Base-by-base conservation (phyloP, 2,797 vertebrate genomes). In the Tolypeutes matacus region DNA sequence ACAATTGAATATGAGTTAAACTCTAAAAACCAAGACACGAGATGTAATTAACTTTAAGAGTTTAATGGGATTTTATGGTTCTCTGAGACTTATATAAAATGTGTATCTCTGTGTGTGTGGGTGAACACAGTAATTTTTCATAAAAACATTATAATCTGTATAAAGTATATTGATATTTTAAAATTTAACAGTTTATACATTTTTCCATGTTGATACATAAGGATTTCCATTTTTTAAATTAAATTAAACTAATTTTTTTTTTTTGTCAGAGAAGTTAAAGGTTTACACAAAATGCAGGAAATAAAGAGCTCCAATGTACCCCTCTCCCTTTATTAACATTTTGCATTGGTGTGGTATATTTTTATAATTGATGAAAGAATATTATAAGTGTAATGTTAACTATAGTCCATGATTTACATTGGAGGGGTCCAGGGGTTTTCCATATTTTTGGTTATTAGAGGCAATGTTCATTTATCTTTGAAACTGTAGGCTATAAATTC, bases 1-100 rank as follows among this genome's bases (percentile, higher is more conserved):
- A 42, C 67, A 94, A 21, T 49, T 89, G 34, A 81, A 62, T 85
- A 18, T 69, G 23, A 29, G 11, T 56, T 92, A 75, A 94, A 65
- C 0, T 0, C 15, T 58, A 29, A 13, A 31, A 75, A 12, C 17
- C 49, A 89, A 89, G 69, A 34, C 51, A 46, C 2, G 11, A 67
- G 21, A 51, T 17, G n/a, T 53, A 56, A 67, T 8, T 34, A 64
- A 9, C 73, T 10, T 36, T 75, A 17, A 25, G 31, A 60, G 11
- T 15, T 84, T 12, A 73, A 31, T 36, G 25, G 42, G 62, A 58
- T 64, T 77, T 70, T 77, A 72, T 46, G 14, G 2, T 60, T 91
- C 7, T 39, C 13, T 58, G 20, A 62, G 11, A 86, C 86, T 84
- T 60, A 36, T 73, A 53, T 46, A 49, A 34, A 2, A 56, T 56